These are phyloP conservation scores for Stegodyphus dumicola DNA, from an alignment of 1,140 invertebrate genomes.

Conservation along the genomic window DNA sequence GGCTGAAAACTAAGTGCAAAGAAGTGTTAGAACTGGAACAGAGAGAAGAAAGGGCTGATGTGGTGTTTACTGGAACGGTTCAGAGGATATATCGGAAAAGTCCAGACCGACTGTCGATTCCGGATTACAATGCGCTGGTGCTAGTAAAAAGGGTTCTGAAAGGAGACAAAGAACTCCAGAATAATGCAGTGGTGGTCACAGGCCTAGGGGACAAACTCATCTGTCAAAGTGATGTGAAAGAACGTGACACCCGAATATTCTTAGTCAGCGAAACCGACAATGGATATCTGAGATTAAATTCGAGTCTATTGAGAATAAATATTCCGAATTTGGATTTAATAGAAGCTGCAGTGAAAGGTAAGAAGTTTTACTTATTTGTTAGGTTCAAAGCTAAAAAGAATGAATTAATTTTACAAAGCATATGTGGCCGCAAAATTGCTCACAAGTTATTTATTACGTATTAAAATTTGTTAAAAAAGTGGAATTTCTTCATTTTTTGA, in stretches of 20 bases:
- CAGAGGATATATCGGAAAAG: conserved; percentile 61
- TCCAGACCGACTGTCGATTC: conserved; percentile 9
- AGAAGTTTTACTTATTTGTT: neutral
- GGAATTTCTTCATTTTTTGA: too few relatives aligned
- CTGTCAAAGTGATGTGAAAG: conserved; percentile 54
- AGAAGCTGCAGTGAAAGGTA: conserved; percentile 53
- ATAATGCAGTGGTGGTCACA: conserved; percentile 60
- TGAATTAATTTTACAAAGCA: too few relatives aligned
- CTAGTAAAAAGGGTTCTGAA: conserved; percentile 58
- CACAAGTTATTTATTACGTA: too few relatives aligned
- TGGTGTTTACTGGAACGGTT: conserved; percentile 67
- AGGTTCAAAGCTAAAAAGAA: neutral
- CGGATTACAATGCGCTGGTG: conserved; percentile 64
- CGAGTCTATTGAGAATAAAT: conserved; percentile 57
- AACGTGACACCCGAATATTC: conserved; percentile 62
- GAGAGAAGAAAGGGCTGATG: conserved; percentile 64
- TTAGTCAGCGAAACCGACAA: conserved; percentile 25
- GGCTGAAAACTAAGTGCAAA: conserved; percentile 13
- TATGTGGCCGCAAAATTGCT: too few relatives aligned
- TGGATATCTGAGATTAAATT: conserved; percentile 60
- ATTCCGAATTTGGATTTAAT: conserved; percentile 59
- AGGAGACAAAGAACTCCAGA: conserved; percentile 34
- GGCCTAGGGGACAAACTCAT: conserved; percentile 56
- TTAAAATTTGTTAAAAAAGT: too few relatives aligned
- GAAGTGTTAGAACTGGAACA: conserved; percentile 52